Evolutionary conservation across 2,888 invertebrate species (phyloP), one percentile per base, ranked within the genome.

Genomic region (Heteropelma amictum): DNA sequence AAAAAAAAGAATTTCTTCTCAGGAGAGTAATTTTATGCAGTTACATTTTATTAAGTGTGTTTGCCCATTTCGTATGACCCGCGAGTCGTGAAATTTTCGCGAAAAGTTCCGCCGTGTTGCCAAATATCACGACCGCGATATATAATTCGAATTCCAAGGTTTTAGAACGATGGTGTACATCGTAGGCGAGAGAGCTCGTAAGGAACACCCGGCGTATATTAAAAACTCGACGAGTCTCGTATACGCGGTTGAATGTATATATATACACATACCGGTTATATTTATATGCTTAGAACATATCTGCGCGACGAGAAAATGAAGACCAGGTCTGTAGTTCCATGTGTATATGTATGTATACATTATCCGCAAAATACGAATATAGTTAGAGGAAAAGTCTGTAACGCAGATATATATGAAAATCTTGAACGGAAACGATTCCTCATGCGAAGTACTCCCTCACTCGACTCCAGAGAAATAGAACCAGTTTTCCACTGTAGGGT

Each of bases 131-230:
- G 30, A 68, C 61, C 56, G 49, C 67, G 60, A 76, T 76, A 68
- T 63, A 64, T 63, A 6, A 58, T 70, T 56, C 38, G 40, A 64
- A 70, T 54, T 58, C 45, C 49, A 40, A 19, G 33, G 28, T 14
- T 61, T 40, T 14, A 60, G n/a, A 60, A 47, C 65, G 47, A 47
- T n/a, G 69, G 53, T n/a, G n/a, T 45, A 56, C 42, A 65, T 47
- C 53, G 47, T 23, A 33, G 17, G 7, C 58, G 12, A 26, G 40
- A 30, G 38, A 72, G 80, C 77, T 83, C 84, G 83, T 84, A 84
- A 83, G 83, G 77, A 81, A 79, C 86, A 84, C 81, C 79, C 82
- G 84, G 83, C 77, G 83, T 82, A 81, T 85, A 85, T 84, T 85
- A 85, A 83, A 82, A 82, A 80, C 75, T 77, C 79, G 75, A 72